Evolutionary conservation across 1,140 invertebrate genomes (phyloP), one percentile per base, ranked within the genome.

Genomic region (Teleopsis dalmanni): DNA sequence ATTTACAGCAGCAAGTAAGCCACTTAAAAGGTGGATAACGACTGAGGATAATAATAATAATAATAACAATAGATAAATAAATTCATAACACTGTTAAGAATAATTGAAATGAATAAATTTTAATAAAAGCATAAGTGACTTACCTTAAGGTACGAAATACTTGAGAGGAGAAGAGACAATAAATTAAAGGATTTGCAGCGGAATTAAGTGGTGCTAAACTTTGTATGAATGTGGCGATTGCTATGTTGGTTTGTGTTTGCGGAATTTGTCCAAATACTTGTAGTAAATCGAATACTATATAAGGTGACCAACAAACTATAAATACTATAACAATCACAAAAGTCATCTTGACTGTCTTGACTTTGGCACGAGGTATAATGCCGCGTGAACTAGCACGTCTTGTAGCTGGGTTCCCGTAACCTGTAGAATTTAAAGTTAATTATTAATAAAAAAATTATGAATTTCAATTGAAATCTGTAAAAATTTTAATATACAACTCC

Each of bases 291-390:
- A 93, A 96, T 27, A 96, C 78, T 65, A 95, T 91, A 70, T 92
- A 97, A 0, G 94, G 94, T 55, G 89, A 93, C 92, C 92, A 96
- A 74, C 93, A 96, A 3, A 95, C 64, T 43, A 96, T 86, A 72
- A 96, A 97, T 13, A 94, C 92, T 61, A 93, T 88, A 50, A 96
- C 91, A 58, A 96, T 96, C 48, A 92, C 89, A 54, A 95, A 85
- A 1, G 93, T 95, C 92, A 96, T 95, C 73, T 96, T 96, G 35
- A 95, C 86, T n/a, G 91, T 95, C 74, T 95, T 92, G 53, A 96
- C 91, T 75, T 95, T 95, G 8, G 93, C 93, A 57, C 88, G 78
- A 2, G 92, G 92, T 62, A 96, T 95, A 18, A 95, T 81, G 22
- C 92, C 91, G 49, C 88, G 74, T 0, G 85, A 87, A 50, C 84